phyloP scores from a whole-genome alignment of 2,113 vertebrate genomes.

The Scomber colias region DNA sequence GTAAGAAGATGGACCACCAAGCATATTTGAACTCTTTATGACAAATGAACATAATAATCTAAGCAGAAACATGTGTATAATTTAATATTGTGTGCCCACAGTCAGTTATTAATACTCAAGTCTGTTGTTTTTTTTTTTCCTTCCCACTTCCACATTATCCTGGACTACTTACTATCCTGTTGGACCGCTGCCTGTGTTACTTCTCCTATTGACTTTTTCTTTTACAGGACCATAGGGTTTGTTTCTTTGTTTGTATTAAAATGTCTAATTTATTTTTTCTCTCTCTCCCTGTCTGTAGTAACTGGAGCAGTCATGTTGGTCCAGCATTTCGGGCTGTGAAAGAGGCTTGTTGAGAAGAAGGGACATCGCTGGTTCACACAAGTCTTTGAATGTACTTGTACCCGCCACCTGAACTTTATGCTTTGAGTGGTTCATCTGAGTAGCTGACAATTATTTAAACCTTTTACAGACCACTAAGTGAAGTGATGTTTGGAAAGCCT shows the following conservation, averaged over 20 bases:
- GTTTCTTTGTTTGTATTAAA: background rate
- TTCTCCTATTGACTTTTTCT: background rate
- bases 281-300: constrained; percentile 16
- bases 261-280: background rate
- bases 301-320: background rate
- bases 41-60: background rate
- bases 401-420: too few species aligned
- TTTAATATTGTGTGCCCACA: background rate
- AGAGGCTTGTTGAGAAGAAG: background rate
- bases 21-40: background rate
- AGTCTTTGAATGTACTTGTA: background rate
- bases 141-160: background rate
- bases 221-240: background rate
- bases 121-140: background rate
- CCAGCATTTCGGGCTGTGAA: constrained; percentile 6
- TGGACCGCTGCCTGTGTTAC: background rate
- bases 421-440: background rate
- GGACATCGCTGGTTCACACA: background rate
- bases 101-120: background rate
- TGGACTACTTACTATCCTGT: background rate
- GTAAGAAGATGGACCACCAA: constrained; percentile 64
- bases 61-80: background rate
- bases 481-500: background rate
- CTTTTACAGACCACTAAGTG: background rate
- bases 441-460: background rate